Evolutionary conservation across 1,140 invertebrate genomes (phyloP).

Genomic region (Bombus huntii): DNA sequence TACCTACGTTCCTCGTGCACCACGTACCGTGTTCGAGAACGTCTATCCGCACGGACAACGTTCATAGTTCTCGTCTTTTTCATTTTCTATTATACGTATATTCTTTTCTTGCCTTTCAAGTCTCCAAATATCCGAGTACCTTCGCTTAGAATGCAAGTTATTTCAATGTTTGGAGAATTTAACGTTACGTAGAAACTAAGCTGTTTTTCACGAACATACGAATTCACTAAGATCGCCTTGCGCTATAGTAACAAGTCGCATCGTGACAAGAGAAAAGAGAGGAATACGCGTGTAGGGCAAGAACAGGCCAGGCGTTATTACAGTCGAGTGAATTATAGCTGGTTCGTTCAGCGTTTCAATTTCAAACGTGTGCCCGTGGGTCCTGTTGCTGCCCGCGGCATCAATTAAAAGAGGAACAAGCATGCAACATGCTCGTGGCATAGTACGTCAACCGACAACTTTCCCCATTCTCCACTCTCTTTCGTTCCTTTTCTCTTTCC

Average conservation of each 20-base stretch:
- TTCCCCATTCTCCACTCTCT: too few species aligned
- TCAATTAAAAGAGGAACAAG: slow-evolving; percentile 53
- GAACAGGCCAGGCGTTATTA: slow-evolving; percentile 60
- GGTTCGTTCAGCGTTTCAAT: slow-evolving; percentile 69
- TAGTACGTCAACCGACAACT: not conserved
- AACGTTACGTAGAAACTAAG: too few species aligned
- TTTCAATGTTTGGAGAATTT: too few species aligned
- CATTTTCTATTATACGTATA: too few species aligned
- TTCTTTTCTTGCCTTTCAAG: rapidly evolving
- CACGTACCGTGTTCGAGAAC: not conserved
- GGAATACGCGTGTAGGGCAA: not conserved
- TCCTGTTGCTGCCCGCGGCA: slow-evolving; percentile 32
- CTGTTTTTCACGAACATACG: too few species aligned
- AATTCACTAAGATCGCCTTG: too few species aligned
- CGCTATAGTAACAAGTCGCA: not conserved
- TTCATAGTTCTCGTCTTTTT: too few species aligned
- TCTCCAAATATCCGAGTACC: too few species aligned
- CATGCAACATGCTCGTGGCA: not conserved
- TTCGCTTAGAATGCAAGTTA: too few species aligned
- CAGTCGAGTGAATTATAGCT: slow-evolving; percentile 67
- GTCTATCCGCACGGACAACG: too few species aligned
- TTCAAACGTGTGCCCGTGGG: slow-evolving; percentile 30
- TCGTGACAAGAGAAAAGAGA: not conserved
- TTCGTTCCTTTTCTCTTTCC: not conserved
- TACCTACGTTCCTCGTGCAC: not conserved